phyloP scores from a whole-genome alignment of 1,140 invertebrate species.

The Adelges cooleyi region DNA sequence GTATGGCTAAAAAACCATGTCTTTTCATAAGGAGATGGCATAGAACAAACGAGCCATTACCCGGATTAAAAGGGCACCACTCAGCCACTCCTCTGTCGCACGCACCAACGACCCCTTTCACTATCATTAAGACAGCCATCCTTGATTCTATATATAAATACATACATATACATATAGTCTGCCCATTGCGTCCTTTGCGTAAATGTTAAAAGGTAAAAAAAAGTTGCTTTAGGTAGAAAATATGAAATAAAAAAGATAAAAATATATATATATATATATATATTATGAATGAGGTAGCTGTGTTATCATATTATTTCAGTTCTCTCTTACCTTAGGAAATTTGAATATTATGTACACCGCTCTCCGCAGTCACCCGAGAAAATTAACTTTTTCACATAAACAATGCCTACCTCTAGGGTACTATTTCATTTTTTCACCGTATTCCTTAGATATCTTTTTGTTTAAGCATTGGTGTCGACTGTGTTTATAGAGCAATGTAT shows the following conservation, averaged over 20 bases:
- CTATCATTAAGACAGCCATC: not conserved
- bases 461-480: no score
- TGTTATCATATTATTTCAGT: constrained; percentile 6
- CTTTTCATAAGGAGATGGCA: constrained; percentile 14
- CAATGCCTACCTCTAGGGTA: constrained; percentile 5
- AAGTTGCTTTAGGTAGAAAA: no score
- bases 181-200: no score
- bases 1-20: constrained; percentile 18
- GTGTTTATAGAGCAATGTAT: no score
- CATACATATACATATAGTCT: no score
- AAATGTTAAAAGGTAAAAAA: no score
- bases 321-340: not conserved
- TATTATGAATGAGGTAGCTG: no score
- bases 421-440: not conserved
- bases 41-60: constrained; percentile 25
- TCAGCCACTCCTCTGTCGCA: not conserved
- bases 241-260: no score
- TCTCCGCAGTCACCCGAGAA: constrained; percentile 9
- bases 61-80: constrained; percentile 17
- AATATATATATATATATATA: no score
- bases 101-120: not conserved
- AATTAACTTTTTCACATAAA: constrained; percentile 25
- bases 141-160: not conserved
- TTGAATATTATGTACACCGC: constrained; percentile 4
- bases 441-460: not conserved